A percentile compares a stretch with the other conserved stretches of the same genome.
Evolutionary conservation across 53 echinoderm and acorn worm genomes (phyloP).

Genomic region (Paracentrotus lividus): DNA sequence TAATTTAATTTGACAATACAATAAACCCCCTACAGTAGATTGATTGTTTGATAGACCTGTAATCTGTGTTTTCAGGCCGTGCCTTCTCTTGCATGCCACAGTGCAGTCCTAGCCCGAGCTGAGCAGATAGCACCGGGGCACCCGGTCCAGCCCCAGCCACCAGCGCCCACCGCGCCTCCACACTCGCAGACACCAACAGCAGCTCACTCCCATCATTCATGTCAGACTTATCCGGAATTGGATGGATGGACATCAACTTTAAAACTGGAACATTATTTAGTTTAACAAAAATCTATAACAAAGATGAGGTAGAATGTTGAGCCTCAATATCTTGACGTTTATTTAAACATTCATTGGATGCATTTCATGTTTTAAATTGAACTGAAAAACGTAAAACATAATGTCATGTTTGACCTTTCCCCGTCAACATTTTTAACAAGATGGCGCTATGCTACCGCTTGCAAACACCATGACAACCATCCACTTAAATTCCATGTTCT

Average conservation of each 20-base stretch:
- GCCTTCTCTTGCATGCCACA: too few species aligned
- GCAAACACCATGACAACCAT: slow-evolving; percentile 72
- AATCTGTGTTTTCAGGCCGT: too few species aligned
- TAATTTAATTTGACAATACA: too few species aligned
- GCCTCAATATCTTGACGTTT: not conserved
- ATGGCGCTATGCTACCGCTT: slow-evolving; percentile 70
- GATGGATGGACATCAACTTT: too few species aligned
- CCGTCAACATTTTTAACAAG: slow-evolving; percentile 45
- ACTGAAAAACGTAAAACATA: slow-evolving; percentile 10
- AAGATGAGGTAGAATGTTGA: not conserved
- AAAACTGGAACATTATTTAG: not conserved
- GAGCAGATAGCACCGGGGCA: too few species aligned
- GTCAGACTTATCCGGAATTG: not conserved
- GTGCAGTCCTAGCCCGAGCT: too few species aligned
- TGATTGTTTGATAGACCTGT: too few species aligned
- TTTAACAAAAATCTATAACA: not conserved
- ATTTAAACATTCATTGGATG: not conserved
- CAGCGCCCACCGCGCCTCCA: too few species aligned
- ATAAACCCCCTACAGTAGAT: too few species aligned
- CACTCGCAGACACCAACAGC: too few species aligned
- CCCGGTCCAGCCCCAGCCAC: too few species aligned
- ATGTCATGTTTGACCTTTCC: slow-evolving; percentile 39
- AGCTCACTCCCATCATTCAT: too few species aligned
- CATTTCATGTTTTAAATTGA: not conserved
- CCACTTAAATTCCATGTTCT: slow-evolving; percentile 63